Evolutionary conservation across 2,113 vertebrate genomes (phyloP).

Genomic region (Platichthys flesus): DNA sequence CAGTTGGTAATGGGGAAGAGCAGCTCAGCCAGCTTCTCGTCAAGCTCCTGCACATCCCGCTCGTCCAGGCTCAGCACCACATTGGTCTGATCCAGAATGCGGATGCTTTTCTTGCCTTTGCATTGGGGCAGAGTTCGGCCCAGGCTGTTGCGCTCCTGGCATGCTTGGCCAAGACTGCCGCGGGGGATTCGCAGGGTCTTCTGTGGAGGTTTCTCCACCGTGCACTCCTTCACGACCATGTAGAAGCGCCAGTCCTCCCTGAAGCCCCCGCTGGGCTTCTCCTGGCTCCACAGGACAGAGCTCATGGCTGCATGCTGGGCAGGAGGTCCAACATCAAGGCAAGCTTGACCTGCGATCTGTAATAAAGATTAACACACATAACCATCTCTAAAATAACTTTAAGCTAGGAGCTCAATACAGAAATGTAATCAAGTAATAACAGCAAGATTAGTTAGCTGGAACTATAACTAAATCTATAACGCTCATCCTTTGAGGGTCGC

Average conservation of each 20-base stretch:
- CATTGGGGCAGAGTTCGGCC: slow-evolving; percentile 89
- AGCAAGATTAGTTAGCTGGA: too few relatives aligned
- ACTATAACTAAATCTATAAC: too few relatives aligned
- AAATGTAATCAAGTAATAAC: too few relatives aligned
- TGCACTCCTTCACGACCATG: slow-evolving; percentile 93
- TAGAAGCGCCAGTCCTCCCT: slow-evolving; percentile 96
- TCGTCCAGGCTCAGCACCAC: slow-evolving; percentile 92
- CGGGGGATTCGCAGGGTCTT: slow-evolving; percentile 92
- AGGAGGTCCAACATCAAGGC: slow-evolving; percentile 66
- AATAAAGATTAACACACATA: slow-evolving; percentile 3
- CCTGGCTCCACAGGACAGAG: slow-evolving; percentile 95
- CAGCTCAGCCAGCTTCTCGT: slow-evolving; percentile 92
- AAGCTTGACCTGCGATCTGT: slow-evolving; percentile 64
- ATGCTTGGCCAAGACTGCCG: slow-evolving; percentile 93
- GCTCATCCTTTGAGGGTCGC: too few relatives aligned
- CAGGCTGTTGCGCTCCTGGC: slow-evolving; percentile 92
- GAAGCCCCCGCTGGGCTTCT: slow-evolving; percentile 90
- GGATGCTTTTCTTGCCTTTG: slow-evolving; percentile 95
- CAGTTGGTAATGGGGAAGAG: slow-evolving; percentile 97
- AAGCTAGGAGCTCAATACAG: not conserved
- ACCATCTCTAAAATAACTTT: not conserved
- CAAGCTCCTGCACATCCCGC: slow-evolving; percentile 92
- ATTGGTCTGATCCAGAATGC: slow-evolving; percentile 93
- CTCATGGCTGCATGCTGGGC: slow-evolving; percentile 89
- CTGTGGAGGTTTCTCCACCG: slow-evolving; percentile 92